Base-by-base conservation (phyloP, 1,140 invertebrate genomes). In the Hylaeus anthracinus region DNA sequence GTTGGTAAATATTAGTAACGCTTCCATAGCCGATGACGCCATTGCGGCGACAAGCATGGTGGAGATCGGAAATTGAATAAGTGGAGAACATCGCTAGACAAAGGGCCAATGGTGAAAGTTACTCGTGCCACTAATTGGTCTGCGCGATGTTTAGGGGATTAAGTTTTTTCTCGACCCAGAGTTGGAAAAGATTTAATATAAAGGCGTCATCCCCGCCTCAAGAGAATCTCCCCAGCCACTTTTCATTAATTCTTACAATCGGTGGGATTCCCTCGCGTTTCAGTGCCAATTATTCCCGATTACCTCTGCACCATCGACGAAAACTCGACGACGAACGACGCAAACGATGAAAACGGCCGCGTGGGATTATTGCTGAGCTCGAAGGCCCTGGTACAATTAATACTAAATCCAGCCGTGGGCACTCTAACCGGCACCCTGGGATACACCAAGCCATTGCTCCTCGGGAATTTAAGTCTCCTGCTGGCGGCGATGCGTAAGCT, bases 281-380 rank as follows among this genome's bases (percentile, higher is more conserved):
- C 93, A 98, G 97, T 98, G 61, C 97, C 97, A 53, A 97, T 98
- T 84, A 95, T 98, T 88, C 97, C 97, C 10, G 97, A 98, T 92
- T 97, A 97, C 91, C 94, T 98, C 58, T 94, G 95, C 93, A 94
- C 92, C 12, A 92, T 95, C 85, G 93, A 93, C 14, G 93, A 92
- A 39, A 94, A 94, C 88, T 92, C 93, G 63, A 94, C 89, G 82
- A 85, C 89, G 64, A 90, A 81, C 73, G 84, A 86, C 85, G 89
- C 90, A 53, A 91, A 93, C 84, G 93, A 94, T 58, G 97, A 97
- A 90, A 97, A 97, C 90, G 95, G 96, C 6, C 94, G 95, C 86
- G 95, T 98, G 51, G 97, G 97, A 37, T 91, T 98, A 15, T 93
- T 98, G 81, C 94, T 98, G 81, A 97, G 97, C 58, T 97, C 97